Percentiles rank a stretch among this genome's conserved stretches.
Conservation (phyloP, 2,797 vertebrate genomes). For the Cynopterus sphinx region DNA sequence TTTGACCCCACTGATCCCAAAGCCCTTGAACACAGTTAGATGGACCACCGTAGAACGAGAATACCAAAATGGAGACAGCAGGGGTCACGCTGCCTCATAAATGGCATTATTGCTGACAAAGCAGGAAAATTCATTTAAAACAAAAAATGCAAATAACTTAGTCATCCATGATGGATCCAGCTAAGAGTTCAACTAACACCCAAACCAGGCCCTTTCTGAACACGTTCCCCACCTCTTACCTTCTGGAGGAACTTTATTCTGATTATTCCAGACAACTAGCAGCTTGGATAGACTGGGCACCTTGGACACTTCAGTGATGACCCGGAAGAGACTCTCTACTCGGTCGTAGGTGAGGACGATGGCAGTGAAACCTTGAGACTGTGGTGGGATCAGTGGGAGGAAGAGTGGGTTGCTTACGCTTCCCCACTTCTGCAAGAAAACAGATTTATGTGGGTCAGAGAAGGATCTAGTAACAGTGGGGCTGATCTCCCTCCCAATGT, state of each 20-base stretch:
- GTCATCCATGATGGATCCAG: background rate
- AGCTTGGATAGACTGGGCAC: slow-evolving; percentile 98
- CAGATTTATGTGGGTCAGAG: background rate
- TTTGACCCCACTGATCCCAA: slow-evolving; percentile 66
- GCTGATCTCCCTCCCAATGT: background rate
- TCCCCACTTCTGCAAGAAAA: slow-evolving; percentile 92
- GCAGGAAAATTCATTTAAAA: background rate
- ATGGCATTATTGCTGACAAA: background rate
- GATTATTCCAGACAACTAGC: slow-evolving; percentile 98
- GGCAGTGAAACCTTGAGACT: slow-evolving; percentile 97
- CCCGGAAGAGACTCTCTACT: slow-evolving; percentile 98
- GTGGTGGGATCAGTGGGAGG: slow-evolving; percentile 96
- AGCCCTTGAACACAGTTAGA: slow-evolving; percentile 46
- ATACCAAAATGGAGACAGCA: background rate
- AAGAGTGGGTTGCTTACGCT: slow-evolving; percentile 98
- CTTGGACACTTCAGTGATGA: slow-evolving; percentile 98
- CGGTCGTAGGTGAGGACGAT: slow-evolving; percentile 98
- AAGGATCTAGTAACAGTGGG: background rate
- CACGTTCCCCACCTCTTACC: slow-evolving; percentile 85
- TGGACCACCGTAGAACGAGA: slow-evolving; percentile 49
- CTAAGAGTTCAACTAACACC: background rate
- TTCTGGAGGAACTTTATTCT: slow-evolving; percentile 98
- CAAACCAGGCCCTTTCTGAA: background rate
- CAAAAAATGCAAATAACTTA: background rate
- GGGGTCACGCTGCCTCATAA: background rate